A percentile compares a stretch with the other conserved stretches of the same genome.
These are phyloP conservation scores for Falcaria lacertinaria DNA, from an alignment of 2,888 invertebrate species.

Conservation along the genomic window DNA sequence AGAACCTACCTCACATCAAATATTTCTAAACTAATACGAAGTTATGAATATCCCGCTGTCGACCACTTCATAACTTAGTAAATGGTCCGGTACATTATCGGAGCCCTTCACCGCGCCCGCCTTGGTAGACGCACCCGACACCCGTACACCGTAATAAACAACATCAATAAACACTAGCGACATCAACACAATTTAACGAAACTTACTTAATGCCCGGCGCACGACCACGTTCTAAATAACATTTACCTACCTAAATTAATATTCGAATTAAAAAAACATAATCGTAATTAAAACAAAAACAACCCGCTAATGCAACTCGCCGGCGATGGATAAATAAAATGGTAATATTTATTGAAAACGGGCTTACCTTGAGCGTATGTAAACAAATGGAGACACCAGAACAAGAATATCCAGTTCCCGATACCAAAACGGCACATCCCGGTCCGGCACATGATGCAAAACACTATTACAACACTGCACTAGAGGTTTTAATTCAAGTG, in stretches of 20 bases:
- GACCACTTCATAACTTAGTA: too few species aligned
- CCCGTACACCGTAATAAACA: too few species aligned
- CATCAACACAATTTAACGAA: too few species aligned
- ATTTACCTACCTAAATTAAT: neutral
- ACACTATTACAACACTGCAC: constrained; percentile 60
- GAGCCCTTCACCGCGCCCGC: too few species aligned
- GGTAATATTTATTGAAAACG: constrained; percentile 63
- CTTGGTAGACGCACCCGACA: too few species aligned
- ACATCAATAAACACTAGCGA: too few species aligned
- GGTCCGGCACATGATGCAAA: constrained; percentile 70
- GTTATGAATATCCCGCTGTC: too few species aligned
- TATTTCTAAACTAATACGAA: too few species aligned
- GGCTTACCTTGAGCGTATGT: constrained; percentile 76
- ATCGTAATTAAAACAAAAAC: neutral
- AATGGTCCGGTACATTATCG: too few species aligned
- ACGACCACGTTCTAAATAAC: too few species aligned
- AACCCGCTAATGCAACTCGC: constrained; percentile 16
- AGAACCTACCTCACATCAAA: too few species aligned
- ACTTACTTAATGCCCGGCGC: too few species aligned
- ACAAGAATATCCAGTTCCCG: constrained; percentile 75
- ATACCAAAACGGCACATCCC: constrained; percentile 67
- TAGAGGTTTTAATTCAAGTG: constrained; percentile 72
- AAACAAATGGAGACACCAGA: constrained; percentile 71
- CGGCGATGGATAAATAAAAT: constrained; percentile 57
- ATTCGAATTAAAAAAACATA: neutral